phyloP scores from a whole-genome alignment of 2,888 invertebrate genomes.

The Eulithis prunata region DNA sequence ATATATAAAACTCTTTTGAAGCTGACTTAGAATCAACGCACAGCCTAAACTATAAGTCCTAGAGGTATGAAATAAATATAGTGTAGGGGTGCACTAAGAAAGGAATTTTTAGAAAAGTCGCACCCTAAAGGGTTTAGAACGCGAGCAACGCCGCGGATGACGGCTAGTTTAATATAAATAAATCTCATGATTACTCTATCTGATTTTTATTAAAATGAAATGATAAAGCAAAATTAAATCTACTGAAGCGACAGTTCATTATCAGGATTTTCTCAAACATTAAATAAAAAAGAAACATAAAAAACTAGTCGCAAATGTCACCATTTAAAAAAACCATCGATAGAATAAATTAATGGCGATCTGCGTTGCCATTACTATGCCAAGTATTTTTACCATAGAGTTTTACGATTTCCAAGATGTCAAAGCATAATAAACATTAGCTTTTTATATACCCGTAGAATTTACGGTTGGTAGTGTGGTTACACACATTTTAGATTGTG shows the following conservation, averaged over 20 bases:
- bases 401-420: constrained; percentile 27
- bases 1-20: no score
- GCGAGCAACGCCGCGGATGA: no score
- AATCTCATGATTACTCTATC: no score
- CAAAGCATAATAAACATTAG: constrained; percentile 29
- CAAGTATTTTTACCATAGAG: constrained; percentile 64
- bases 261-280: neutral
- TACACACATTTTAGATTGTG: constrained; percentile 12
- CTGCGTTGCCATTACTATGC: constrained; percentile 47
- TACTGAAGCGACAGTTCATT: neutral
- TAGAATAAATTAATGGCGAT: constrained; percentile 12
- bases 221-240: neutral
- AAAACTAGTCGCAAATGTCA: neutral
- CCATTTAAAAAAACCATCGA: constrained; percentile 14
- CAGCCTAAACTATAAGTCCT: no score
- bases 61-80: no score
- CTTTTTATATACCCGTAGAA: constrained; percentile 26
- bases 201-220: neutral
- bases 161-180: no score
- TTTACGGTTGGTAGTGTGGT: constrained; percentile 10
- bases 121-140: no score
- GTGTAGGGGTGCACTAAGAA: no score
- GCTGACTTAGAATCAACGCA: no score
- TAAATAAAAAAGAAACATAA: neutral
- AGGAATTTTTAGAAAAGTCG: no score